phyloP scores from a whole-genome alignment of 2,797 vertebrate genomes.

The Fistularia tabacaria region DNA sequence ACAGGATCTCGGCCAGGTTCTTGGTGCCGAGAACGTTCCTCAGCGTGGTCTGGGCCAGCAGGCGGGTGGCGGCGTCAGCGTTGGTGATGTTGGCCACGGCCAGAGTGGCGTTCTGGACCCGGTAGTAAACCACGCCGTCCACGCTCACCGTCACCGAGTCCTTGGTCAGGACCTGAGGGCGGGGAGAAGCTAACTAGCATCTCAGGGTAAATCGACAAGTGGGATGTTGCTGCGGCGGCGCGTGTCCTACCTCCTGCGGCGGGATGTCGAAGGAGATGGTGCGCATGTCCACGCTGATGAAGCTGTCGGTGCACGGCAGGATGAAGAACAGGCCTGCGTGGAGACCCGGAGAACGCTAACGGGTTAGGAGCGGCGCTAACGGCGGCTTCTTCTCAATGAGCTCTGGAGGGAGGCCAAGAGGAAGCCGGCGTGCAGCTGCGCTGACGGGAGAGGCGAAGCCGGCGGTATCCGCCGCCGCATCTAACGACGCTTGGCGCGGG shows the following conservation, averaged over 20 bases:
- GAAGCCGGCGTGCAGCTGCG: slow-evolving; percentile 62
- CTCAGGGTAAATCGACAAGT: neutral
- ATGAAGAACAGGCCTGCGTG: slow-evolving; percentile 89
- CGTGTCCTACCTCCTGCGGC: slow-evolving; percentile 86
- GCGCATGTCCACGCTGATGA: slow-evolving; percentile 97
- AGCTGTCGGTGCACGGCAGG: slow-evolving; percentile 93
- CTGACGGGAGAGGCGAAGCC: slow-evolving; percentile 46
- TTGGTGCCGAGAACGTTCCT: slow-evolving; percentile 95
- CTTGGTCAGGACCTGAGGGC: slow-evolving; percentile 87
- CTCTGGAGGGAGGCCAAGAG: slow-evolving; percentile 49
- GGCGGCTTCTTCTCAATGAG: slow-evolving; percentile 38
- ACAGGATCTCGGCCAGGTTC: slow-evolving; percentile 92
- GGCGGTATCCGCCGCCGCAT: slow-evolving; percentile 42
- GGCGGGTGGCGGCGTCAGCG: slow-evolving; percentile 87
- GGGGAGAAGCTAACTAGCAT: neutral
- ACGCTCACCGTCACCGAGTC: slow-evolving; percentile 93
- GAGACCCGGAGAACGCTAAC: slow-evolving; percentile 44
- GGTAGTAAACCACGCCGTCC: slow-evolving; percentile 94
- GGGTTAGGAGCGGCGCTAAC: slow-evolving; percentile 4
- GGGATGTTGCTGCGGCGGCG: neutral
- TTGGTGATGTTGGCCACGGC: slow-evolving; percentile 95
- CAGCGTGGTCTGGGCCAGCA: slow-evolving; percentile 91
- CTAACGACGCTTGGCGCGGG: slow-evolving; percentile 41
- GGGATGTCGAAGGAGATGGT: slow-evolving; percentile 95
- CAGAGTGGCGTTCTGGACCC: slow-evolving; percentile 89